Evolutionary conservation across 2,797 vertebrate species (phyloP).

Genomic region (Chromis chromis): DNA sequence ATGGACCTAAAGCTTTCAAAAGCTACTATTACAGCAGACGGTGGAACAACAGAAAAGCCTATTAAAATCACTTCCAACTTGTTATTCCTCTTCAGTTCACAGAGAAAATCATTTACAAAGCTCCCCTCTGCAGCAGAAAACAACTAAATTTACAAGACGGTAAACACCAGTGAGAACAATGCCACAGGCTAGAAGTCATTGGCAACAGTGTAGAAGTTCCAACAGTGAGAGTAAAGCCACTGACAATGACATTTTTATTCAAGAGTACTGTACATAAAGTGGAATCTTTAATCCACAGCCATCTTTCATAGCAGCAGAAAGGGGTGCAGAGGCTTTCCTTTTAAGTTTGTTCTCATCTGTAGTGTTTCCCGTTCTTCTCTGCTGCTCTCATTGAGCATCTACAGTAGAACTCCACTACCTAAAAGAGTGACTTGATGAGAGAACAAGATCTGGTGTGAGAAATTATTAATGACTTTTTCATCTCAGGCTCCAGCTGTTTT

Average conservation of each 20-base stretch:
- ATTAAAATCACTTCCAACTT: neutral
- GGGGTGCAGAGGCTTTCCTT: neutral
- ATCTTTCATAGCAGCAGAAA: neutral
- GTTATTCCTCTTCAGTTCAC: neutral
- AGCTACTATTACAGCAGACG: neutral
- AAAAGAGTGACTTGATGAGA: constrained; percentile 11
- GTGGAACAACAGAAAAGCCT: neutral
- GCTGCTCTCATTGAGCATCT: neutral
- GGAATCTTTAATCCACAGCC: neutral
- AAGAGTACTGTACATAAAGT: neutral
- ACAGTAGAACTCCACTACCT: neutral
- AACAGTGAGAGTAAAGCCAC: neutral
- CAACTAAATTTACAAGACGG: neutral
- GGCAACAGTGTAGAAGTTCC: too few species aligned
- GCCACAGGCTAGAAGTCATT: neutral
- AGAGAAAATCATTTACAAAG: neutral
- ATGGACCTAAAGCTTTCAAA: constrained; percentile 9
- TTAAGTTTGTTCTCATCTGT: neutral
- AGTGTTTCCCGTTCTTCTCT: neutral
- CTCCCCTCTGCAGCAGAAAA: neutral
- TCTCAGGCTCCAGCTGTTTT: constrained; percentile 19
- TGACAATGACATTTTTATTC: neutral
- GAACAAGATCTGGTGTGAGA: neutral
- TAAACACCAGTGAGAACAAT: neutral
- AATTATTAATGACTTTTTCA: constrained; percentile 19